A percentile compares a stretch with the other conserved stretches of the same genome.
phyloP scores from a whole-genome alignment of 2,888 invertebrate species.

The Nymphalis c-album region DNA sequence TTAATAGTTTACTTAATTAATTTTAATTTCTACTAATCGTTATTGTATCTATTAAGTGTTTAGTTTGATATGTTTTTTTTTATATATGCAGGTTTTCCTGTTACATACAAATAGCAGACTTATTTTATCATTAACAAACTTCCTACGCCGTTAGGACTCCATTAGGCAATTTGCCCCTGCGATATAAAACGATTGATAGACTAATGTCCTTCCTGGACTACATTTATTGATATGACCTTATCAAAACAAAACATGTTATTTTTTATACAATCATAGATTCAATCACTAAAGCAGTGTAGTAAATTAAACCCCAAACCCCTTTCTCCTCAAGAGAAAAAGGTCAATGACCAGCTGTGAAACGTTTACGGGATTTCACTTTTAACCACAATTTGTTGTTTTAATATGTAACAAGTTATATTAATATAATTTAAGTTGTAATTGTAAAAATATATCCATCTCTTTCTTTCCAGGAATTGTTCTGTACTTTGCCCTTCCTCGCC shows the following conservation, averaged over 20 bases:
- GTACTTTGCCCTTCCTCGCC: slow-evolving; percentile 92
- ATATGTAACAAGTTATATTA: not conserved
- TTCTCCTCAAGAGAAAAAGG: too few relatives aligned
- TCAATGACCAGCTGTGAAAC: too few relatives aligned
- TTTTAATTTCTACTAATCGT: too few relatives aligned
- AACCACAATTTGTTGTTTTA: not conserved
- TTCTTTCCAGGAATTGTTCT: slow-evolving; percentile 86
- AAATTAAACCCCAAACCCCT: too few relatives aligned
- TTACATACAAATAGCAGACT: not conserved
- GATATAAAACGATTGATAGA: slow-evolving; percentile 20
- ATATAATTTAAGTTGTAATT: not conserved
- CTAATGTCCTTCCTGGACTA: slow-evolving; percentile 24
- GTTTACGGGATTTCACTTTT: not conserved
- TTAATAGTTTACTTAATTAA: too few relatives aligned
- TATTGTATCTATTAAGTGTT: too few relatives aligned
- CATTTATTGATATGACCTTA: slow-evolving; percentile 42
- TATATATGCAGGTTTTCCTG: slow-evolving; percentile 11
- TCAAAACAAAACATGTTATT: not conserved
- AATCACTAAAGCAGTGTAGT: too few relatives aligned
- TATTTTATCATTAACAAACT: slow-evolving; percentile 7
- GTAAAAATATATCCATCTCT: slow-evolving; percentile 37
- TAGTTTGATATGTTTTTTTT: too few relatives aligned
- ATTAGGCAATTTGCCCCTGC: slow-evolving; percentile 22
- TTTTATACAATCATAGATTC: too few relatives aligned
- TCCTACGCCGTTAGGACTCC: slow-evolving; percentile 14